Conservation (phyloP, 2,113 vertebrate species). For the Aphelocoma coerulescens region DNA sequence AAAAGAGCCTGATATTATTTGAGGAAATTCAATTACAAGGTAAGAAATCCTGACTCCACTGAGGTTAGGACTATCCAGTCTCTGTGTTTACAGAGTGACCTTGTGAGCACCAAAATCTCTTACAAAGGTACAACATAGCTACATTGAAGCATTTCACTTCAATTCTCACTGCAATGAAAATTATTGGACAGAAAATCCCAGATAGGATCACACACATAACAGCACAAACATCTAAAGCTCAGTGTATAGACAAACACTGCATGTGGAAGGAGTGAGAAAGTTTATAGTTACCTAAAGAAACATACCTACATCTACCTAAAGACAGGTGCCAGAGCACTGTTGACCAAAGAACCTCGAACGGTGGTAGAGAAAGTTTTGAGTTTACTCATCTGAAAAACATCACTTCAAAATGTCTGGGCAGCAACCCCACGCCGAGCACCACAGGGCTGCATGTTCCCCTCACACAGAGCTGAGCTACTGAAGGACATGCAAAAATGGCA, state of each 20-base stretch:
- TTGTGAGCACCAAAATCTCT: not conserved
- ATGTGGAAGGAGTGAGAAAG: not conserved
- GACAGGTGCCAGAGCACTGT: not conserved
- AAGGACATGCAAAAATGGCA: not conserved
- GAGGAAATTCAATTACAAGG: not conserved
- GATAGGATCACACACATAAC: not conserved
- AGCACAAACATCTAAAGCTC: not conserved
- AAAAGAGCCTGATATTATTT: not conserved
- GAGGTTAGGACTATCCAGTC: not conserved
- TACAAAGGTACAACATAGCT: not conserved
- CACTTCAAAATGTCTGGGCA: not conserved
- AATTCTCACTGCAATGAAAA: not conserved
- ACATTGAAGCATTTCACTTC: not conserved
- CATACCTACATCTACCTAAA: not conserved
- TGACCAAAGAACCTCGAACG: not conserved
- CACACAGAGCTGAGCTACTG: not conserved
- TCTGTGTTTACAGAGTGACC: not conserved
- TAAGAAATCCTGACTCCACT: not conserved
- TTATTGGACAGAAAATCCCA: not conserved
- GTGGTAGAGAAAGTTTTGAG: not conserved
- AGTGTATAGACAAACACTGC: not conserved
- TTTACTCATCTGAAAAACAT: not conserved
- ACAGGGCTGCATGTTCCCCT: accelerated
- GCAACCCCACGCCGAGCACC: accelerated
- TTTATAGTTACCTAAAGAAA: not conserved